Percentiles rank a stretch among this genome's conserved stretches.
These are phyloP conservation scores for Pogonomyrmex barbatus DNA, from an alignment of 1,140 invertebrate species.

Conservation along the genomic window DNA sequence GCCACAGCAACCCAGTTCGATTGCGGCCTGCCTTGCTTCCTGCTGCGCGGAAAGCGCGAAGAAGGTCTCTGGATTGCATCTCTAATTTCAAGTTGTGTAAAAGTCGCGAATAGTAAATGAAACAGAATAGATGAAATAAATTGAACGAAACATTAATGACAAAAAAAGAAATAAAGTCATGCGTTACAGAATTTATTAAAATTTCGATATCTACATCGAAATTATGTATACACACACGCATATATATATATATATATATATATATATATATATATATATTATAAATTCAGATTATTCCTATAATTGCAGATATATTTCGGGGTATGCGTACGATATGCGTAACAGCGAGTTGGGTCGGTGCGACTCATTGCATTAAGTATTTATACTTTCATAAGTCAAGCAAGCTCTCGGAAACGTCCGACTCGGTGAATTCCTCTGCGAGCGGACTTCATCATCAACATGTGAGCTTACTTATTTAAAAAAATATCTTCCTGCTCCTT, in stretches of 20 bases:
- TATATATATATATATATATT: no score
- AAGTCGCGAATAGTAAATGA: not conserved
- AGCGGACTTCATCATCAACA: conserved; percentile 85
- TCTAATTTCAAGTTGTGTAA: not conserved
- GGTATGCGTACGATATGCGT: conserved; percentile 93
- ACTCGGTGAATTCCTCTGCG: conserved; percentile 82
- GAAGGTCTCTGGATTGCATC: conserved; percentile 75
- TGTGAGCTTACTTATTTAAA: conserved; percentile 65
- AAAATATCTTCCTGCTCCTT: not conserved
- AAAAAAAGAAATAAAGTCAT: not conserved
- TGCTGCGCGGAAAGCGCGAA: conserved; percentile 84
- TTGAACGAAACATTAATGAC: not conserved
- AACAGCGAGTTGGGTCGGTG: conserved; percentile 95
- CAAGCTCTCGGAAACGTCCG: conserved; percentile 71
- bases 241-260: no score
- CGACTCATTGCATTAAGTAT: conserved; percentile 95
- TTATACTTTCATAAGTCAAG: conserved; percentile 89
- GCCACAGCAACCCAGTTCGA: conserved; percentile 74
- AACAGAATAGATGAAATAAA: not conserved
- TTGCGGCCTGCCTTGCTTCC: conserved; percentile 81
- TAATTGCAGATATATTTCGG: conserved; percentile 93
- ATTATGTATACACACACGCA: not conserved
- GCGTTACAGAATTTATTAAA: not conserved
- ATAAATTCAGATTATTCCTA: not conserved
- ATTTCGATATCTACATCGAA: not conserved